Evolutionary conservation across 2,888 invertebrate genomes (phyloP).

Genomic region (Eristalis arbustorum): DNA sequence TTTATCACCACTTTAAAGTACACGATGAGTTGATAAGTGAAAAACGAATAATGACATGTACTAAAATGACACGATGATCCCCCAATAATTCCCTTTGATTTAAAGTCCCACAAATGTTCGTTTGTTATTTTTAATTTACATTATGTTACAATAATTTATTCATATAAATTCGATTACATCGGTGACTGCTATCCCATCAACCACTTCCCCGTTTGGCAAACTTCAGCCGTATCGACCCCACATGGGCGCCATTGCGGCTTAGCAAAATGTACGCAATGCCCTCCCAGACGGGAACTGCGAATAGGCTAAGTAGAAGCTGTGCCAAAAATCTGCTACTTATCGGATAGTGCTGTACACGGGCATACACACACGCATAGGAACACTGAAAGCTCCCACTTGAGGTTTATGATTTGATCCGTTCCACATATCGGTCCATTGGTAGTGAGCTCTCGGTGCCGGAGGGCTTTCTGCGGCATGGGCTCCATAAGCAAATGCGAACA

Average conservation of each 20-base stretch:
- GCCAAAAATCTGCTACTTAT: background rate
- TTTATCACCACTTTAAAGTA: too few relatives aligned
- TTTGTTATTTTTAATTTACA: too few relatives aligned
- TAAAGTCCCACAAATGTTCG: too few relatives aligned
- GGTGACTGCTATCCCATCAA: too few relatives aligned
- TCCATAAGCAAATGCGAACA: conserved; percentile 19
- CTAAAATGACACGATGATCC: too few relatives aligned
- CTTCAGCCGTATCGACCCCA: too few relatives aligned
- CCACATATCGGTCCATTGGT: background rate
- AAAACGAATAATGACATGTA: too few relatives aligned
- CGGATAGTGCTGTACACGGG: background rate
- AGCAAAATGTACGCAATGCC: background rate
- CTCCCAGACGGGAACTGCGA: background rate
- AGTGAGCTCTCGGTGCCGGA: background rate
- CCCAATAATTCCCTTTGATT: too few relatives aligned
- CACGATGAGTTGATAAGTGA: too few relatives aligned
- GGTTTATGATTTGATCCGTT: background rate
- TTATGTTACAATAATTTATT: too few relatives aligned
- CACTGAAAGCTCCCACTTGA: background rate
- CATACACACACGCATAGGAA: background rate
- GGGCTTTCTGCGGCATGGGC: background rate
- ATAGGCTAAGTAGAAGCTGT: background rate
- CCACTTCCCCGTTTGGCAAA: too few relatives aligned
- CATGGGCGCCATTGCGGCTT: background rate
- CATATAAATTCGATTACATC: too few relatives aligned